A percentile compares a stretch with the other conserved stretches of the same genome.
Evolutionary conservation across 2,888 invertebrate genomes (phyloP).

Genomic region (Gari tellinella): DNA sequence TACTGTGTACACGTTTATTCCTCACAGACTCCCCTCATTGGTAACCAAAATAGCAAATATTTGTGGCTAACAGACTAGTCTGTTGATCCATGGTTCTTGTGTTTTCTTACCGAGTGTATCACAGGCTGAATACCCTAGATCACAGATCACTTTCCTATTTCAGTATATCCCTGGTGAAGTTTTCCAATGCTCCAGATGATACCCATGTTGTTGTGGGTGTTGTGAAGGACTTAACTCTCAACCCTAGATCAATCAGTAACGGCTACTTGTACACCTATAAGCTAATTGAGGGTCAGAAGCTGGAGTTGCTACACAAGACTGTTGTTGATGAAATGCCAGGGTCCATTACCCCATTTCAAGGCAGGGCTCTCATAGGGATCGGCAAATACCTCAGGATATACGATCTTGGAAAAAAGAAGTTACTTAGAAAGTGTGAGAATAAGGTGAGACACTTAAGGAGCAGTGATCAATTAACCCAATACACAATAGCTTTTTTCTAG

Average conservation of each 20-base stretch:
- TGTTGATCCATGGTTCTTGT: too few species aligned
- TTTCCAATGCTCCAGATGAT: conserved; percentile 88
- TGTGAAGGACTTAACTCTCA: conserved; percentile 94
- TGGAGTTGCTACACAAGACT: conserved; percentile 97
- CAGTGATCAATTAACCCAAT: too few species aligned
- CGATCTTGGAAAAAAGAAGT: conserved; percentile 98
- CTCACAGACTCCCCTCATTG: too few species aligned
- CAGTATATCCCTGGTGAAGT: conserved; percentile 92
- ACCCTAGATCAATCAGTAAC: conserved; percentile 92
- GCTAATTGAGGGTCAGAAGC: conserved; percentile 90
- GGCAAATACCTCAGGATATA: conserved; percentile 96
- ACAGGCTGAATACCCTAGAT: too few species aligned
- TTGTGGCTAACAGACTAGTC: too few species aligned
- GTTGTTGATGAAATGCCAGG: conserved; percentile 94
- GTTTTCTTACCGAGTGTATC: too few species aligned
- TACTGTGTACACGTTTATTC: too few species aligned
- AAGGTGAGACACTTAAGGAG: conserved; percentile 85
- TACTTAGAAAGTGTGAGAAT: conserved; percentile 98
- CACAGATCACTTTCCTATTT: conserved; percentile 20
- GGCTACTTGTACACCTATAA: conserved; percentile 94
- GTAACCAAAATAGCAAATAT: too few species aligned
- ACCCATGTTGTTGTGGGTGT: conserved; percentile 93
- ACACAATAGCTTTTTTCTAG: too few species aligned
- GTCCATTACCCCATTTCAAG: conserved; percentile 87
- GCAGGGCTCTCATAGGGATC: conserved; percentile 95